Base-by-base conservation (phyloP, 1,140 invertebrate genomes). In the Drosophila trapezifrons region DNA sequence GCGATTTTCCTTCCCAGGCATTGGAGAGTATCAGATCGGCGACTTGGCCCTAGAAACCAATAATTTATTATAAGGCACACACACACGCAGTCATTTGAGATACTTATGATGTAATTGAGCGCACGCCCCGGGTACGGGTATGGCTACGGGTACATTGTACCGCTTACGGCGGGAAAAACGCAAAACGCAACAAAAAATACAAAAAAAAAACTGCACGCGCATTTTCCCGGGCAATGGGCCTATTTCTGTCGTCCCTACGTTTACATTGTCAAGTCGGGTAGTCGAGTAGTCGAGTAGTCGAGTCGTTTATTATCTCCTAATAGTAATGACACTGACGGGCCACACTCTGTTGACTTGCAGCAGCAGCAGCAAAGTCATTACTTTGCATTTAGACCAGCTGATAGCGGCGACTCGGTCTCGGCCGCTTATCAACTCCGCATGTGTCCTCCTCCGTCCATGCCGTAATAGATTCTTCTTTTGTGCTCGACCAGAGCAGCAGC, bases 301-400 rank as follows among this genome's bases (percentile, higher is more conserved):
- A 69, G 65, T 54, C 42, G 38, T 17, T 54, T 57, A 82, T 87
- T 87, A 85, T 85, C 83, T 72, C 71, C 66, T 72, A 76, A 76
- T 67, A 78, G 82, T 87, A 82, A 79, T 86, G 83, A 83, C 83
- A 86, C 81, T 81, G 77, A 78, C 67, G 74, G 52, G 58, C 60
- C 46, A 43, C 54, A 64, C 60, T 66, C 46, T 72, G 62, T 82
- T 84, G 69, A 76, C 52, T 76, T 54, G 62, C 83, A 86, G 57
- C 57, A 45, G 56, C 60, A 46, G 63, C 42, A 65, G 62, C 18
- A 63, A 65, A 75, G 43, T 51, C 57, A 58, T 86, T 83, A 86
- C 84, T 86, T 86, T 86, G 83, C 83, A 86, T 86, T 87, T 79
- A 66, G 79, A 77, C 79, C 78, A 72, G 84, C 79, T 89, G 83